Evolutionary conservation across 2,888 invertebrate species (phyloP).

Genomic region (Timema podura): DNA sequence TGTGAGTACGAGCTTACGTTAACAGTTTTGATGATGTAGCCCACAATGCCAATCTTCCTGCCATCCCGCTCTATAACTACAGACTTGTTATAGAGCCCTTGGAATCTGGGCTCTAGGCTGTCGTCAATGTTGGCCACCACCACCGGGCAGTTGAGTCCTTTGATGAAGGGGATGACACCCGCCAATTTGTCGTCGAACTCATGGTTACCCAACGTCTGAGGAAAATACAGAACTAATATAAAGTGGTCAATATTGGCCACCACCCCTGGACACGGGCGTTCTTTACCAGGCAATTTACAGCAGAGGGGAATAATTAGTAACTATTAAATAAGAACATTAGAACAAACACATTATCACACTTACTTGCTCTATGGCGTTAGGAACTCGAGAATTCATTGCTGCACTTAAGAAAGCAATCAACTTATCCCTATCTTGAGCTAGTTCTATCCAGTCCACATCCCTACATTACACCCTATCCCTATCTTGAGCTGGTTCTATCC

Average conservation of each 20-base stretch:
- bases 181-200: slow-evolving; percentile 76
- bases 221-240: slow-evolving; percentile 23
- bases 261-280: too few species aligned
- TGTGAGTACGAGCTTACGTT: slow-evolving; percentile 45
- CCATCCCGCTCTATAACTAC: slow-evolving; percentile 58
- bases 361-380: too few species aligned
- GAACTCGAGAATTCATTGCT: too few species aligned
- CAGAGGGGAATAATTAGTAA: not conserved
- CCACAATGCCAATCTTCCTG: slow-evolving; percentile 71
- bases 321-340: not conserved
- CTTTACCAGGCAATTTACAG: not conserved
- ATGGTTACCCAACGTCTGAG: slow-evolving; percentile 78
- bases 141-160: slow-evolving; percentile 59
- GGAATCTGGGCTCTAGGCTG: slow-evolving; percentile 55
- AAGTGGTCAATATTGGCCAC: not conserved
- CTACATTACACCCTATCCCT: too few species aligned
- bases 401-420: too few species aligned
- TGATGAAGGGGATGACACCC: slow-evolving; percentile 68
- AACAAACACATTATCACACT: too few species aligned
- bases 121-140: slow-evolving; percentile 74
- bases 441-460: too few species aligned
- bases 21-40: slow-evolving; percentile 66
- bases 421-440: too few species aligned
- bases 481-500: too few species aligned
- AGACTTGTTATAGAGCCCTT: slow-evolving; percentile 60